Evolutionary conservation across 2,888 invertebrate species (phyloP), one percentile per base, ranked within the genome.

Genomic region (Dendrolimus pini): DNA sequence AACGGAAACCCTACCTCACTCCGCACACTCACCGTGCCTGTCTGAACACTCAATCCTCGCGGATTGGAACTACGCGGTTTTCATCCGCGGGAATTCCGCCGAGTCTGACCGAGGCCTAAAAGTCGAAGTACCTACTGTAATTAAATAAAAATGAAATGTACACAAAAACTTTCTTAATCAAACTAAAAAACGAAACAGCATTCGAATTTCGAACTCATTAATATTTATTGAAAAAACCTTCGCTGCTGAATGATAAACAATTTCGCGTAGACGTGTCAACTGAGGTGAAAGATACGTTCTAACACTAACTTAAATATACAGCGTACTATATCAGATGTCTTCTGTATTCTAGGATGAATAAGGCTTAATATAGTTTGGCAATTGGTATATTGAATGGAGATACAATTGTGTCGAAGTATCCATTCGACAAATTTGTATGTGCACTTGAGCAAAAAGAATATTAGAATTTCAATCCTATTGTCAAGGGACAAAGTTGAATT

Each of bases 121-220:
- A 18, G 18, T 18, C 18, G 18, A 18, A 2, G 18, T 18, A 18
- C 18, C n/a, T n/a, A n/a, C n/a, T n/a, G 30, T 30, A 30, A 30
- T 30, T 30, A 30, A 30, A 30, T 30, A 30, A 30, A 30, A 30
- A 30, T 30, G 30, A 30, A 30, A 30, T 30, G 3, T 30, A 30
- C 30, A 30, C 30, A 60, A 62, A 70, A 84, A 83, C 80, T 85
- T 85, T 84, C 66, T 75, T 83, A 83, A 85, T 84, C 78, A 81
- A 82, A 82, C 74, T 73, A 54, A 14, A 54, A 54, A 54, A n/a
- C 14, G 13, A 54, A 12, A 14, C 13, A 9, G 54, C 13, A 54
- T 13, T 52, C 52, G 41, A 69, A 67, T 69, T 72, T 70, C 59
- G 57, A 66, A 61, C 72, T 78, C 75, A 77, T 78, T 78, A 78